Base-by-base conservation (phyloP, 2,888 invertebrate species). In the Hydropsyche betteni region DNA sequence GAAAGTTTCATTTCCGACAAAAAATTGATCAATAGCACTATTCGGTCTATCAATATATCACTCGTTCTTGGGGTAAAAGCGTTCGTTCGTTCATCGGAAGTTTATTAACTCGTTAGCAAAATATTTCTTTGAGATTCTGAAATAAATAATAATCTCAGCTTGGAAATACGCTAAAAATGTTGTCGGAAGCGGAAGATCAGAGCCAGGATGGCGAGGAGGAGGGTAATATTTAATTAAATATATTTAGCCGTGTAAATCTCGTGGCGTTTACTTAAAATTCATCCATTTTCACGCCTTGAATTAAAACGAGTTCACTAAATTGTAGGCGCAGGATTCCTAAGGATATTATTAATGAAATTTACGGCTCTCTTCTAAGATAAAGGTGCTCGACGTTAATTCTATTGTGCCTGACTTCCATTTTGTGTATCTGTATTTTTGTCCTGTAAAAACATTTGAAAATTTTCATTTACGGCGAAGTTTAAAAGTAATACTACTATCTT, bases 301-400 rank as follows among this genome's bases (percentile, higher is more conserved):
- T 77, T 72, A 68, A 77, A 77, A 77, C 61, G 77, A 77, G 77
- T 75, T 75, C 72, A 55, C 72, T 77, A 52, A 77, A 77, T 77
- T 75, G 69, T 72, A 52, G 50, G 58, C 44, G 44, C 51, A 69
- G 55, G 72, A 75, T 77, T 77, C 75, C 72, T 72, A 14, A 50
- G 52, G 68, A 69, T 52, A 69, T 68, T 68, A 75, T 75, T 75
- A 75, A 72, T 75, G 72, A 77, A 72, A 77, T 77, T 77, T 77
- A 64, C 64, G 16, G 36, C 74, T 64, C 33, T 74, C 61, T 16
- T 16, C 61, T 12, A 36, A 64, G 64, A 64, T 64, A 64, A 64
- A 64, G 64, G 64, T 64, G 36, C 64, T 64, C 36, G 34, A 34
- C 36, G 64, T 64, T 64, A 64, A 64, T 64, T 64, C 64, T 64